Percentiles rank a stretch among this genome's conserved stretches.
Evolutionary conservation across 2,888 invertebrate species (phyloP).

Genomic region (Argyra leucocephala): DNA sequence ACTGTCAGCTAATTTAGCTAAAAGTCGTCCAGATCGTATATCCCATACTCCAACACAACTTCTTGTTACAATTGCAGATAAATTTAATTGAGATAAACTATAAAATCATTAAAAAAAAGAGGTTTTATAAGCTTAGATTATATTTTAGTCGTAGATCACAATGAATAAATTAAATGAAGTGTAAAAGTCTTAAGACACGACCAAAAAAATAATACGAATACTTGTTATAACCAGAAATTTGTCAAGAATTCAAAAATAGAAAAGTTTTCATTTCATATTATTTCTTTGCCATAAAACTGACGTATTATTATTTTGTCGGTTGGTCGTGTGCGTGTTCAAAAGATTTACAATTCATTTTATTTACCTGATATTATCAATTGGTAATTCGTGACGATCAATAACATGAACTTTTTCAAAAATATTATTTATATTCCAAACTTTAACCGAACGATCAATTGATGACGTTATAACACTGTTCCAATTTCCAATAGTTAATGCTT

Average conservation of each 20-base stretch:
- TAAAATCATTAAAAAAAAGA: slow-evolving; percentile 19
- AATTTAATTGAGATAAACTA: slow-evolving; percentile 66
- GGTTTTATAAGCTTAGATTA: too few relatives aligned
- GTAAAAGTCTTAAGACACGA: too few relatives aligned
- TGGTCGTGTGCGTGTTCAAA: too few relatives aligned
- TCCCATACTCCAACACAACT: slow-evolving; percentile 95
- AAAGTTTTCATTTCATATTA: neutral
- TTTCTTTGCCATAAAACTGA: neutral
- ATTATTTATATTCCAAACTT: slow-evolving; percentile 99
- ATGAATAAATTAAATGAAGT: too few relatives aligned
- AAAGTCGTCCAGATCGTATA: slow-evolving; percentile 70
- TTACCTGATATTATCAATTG: slow-evolving; percentile 83
- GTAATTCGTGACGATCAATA: slow-evolving; percentile 88
- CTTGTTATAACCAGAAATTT: too few relatives aligned
- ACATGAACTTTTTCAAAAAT: slow-evolving; percentile 96
- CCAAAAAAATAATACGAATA: too few relatives aligned
- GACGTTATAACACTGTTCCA: slow-evolving; percentile 95
- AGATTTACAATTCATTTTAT: too few relatives aligned
- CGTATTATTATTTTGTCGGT: neutral
- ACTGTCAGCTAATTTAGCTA: slow-evolving; percentile 80
- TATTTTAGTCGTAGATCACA: too few relatives aligned
- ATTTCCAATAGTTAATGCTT: slow-evolving; percentile 73
- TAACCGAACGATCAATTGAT: slow-evolving; percentile 93
- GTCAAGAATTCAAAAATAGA: too few relatives aligned
- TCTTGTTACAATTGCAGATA: slow-evolving; percentile 87